Evolutionary conservation across 1,140 invertebrate genomes (phyloP), one percentile per base, ranked within the genome.

Genomic region (Bombus pyrosoma): DNA sequence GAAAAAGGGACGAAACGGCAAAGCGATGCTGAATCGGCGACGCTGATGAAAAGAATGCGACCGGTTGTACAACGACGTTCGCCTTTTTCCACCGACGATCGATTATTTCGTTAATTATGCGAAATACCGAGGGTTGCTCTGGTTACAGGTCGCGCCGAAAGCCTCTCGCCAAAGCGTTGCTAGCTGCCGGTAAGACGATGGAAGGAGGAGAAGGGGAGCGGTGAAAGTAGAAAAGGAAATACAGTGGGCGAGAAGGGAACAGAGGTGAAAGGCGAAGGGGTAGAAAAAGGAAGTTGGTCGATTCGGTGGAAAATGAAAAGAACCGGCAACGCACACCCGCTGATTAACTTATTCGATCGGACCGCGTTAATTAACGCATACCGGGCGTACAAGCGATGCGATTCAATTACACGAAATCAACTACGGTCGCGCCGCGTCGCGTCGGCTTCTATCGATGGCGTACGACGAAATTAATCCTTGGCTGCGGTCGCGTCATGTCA

Each of bases 321-420:
- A 84, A 77, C n/a, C 32, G 73, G 64, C 41, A 75, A 82, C 43
- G 43, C 57, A 3, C 25, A 59, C 10, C 59, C 74, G 79, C 64
- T 81, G 84, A 88, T 90, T 88, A 90, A 86, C 68, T 86, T 84
- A 80, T 84, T 84, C 77, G 69, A 78, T 83, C 39, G 66, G 47
- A 12, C 13, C 76, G 73, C 41, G 43, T 83, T 87, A 86, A 89
- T 87, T 87, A 89, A 83, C 79, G 83, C 71, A 68, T 64, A 41
- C 43, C 73, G 37, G 37, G 39, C 41, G 77, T 73, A 68, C 41
- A 69, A 81, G 32, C 82, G 74, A 34, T 62, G 62, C 84, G 68
- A 90, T 90, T 87, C 76, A 79, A 86, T 90, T 81, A 81, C 78
- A 59, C 39, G 78, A 85, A 84, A 88, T 86, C 82, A 72, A 86